Conservation (phyloP, 2,888 invertebrate species). For the Acleris laterana region DNA sequence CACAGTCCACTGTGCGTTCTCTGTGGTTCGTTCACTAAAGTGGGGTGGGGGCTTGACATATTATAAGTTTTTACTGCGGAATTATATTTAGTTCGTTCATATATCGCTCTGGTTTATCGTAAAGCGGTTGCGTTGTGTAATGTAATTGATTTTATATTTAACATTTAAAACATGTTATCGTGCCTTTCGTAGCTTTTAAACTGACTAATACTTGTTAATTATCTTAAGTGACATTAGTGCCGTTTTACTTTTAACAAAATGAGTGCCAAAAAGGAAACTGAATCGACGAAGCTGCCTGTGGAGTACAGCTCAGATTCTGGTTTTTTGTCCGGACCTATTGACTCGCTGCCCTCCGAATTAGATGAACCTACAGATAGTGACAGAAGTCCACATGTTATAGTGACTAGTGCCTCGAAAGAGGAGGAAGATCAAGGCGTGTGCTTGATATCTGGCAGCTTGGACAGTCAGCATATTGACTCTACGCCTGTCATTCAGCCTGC, state of each 20-base stretch:
- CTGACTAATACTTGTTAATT: slow-evolving; percentile 38
- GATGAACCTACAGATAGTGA: slow-evolving; percentile 36
- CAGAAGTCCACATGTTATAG: slow-evolving; percentile 4
- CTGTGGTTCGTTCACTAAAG: too few species aligned
- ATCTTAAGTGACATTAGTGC: slow-evolving; percentile 40
- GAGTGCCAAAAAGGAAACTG: slow-evolving; percentile 72
- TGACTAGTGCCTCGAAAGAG: slow-evolving; percentile 13
- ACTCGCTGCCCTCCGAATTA: slow-evolving; percentile 49
- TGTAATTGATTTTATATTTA: slow-evolving; percentile 40
- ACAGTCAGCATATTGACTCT: slow-evolving; percentile 44
- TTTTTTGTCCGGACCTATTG: slow-evolving; percentile 64
- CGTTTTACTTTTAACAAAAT: slow-evolving; percentile 54
- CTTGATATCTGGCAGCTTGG: slow-evolving; percentile 54
- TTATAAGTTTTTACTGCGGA: slow-evolving; percentile 5
- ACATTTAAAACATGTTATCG: slow-evolving; percentile 59
- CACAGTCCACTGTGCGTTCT: too few species aligned
- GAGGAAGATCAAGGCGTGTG: slow-evolving; percentile 10
- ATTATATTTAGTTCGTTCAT: neutral
- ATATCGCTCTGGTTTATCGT: neutral
- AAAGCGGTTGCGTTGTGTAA: neutral
- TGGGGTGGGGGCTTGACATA: too few species aligned
- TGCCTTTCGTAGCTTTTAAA: slow-evolving; percentile 48
- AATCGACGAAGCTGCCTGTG: slow-evolving; percentile 60
- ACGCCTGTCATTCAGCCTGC: slow-evolving; percentile 45
- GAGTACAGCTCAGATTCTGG: slow-evolving; percentile 71